Conservation (phyloP, 1,140 invertebrate species). For the Doryteuthis pealeii region DNA sequence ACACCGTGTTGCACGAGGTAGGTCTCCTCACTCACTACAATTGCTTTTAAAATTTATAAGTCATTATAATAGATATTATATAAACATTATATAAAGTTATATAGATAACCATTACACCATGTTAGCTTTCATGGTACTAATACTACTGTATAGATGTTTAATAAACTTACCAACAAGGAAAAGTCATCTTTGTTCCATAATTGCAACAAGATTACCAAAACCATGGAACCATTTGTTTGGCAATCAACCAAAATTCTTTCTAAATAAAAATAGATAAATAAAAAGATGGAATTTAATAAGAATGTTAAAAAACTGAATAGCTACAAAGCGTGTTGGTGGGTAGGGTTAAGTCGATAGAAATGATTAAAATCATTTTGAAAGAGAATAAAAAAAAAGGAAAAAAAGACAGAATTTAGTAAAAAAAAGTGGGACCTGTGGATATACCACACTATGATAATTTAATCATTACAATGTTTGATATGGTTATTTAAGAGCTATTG, state of each 20-base stretch:
- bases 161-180: background rate
- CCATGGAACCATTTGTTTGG: background rate
- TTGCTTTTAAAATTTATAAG: too few species aligned
- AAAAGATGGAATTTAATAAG: background rate
- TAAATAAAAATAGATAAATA: background rate
- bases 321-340: background rate
- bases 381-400: background rate
- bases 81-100: too few species aligned
- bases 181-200: background rate
- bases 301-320: background rate
- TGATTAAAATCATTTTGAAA: background rate
- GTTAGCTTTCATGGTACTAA: too few species aligned
- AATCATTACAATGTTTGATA: too few species aligned
- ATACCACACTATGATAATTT: too few species aligned
- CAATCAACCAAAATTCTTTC: constrained; percentile 1
- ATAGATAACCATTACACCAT: too few species aligned
- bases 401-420: background rate
- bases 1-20: too few species aligned
- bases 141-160: too few species aligned
- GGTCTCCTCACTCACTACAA: too few species aligned
- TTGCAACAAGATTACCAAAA: background rate
- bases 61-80: too few species aligned
- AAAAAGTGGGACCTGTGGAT: too few species aligned
- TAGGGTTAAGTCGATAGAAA: background rate
- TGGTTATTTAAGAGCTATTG: too few species aligned